phyloP scores from a whole-genome alignment of 2,888 invertebrate species.

The Stenolophus ochropezus region DNA sequence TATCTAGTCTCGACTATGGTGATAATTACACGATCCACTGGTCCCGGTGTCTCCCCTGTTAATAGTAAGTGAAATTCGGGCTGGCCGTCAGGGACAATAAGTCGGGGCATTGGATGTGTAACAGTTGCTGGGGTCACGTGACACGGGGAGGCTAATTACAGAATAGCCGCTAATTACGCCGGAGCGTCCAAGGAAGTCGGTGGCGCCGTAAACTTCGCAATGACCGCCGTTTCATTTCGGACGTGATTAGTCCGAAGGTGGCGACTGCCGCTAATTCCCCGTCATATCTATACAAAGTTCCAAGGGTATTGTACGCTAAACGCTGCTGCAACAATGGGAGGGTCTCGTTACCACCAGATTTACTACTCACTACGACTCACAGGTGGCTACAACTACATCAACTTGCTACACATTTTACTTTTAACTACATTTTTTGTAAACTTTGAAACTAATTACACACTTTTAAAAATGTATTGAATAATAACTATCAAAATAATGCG shows the following conservation, averaged over 20 bases:
- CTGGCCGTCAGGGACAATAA: conserved; percentile 69
- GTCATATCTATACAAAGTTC: conserved; percentile 28
- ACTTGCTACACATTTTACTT: too few relatives aligned
- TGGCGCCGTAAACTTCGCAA: conserved; percentile 42
- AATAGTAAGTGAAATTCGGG: conserved; percentile 59
- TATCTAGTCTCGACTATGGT: not conserved
- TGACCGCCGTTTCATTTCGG: conserved; percentile 55
- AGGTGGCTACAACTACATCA: too few relatives aligned
- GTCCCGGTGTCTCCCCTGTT: conserved; percentile 48
- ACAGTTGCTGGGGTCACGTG: conserved; percentile 69
- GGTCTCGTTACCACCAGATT: too few relatives aligned
- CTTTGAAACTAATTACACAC: too few relatives aligned
- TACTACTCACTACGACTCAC: too few relatives aligned
- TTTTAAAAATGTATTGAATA: too few relatives aligned
- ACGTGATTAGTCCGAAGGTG: conserved; percentile 51
- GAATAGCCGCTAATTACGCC: conserved; percentile 69
- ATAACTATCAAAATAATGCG: too few relatives aligned
- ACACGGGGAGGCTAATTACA: conserved; percentile 69
- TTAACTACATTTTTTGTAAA: too few relatives aligned
- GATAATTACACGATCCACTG: conserved; percentile 28
- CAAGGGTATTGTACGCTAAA: conserved; percentile 28
- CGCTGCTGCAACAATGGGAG: conserved; percentile 5
- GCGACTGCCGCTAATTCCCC: conserved; percentile 6
- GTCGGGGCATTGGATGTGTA: conserved; percentile 68
- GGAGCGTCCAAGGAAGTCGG: conserved; percentile 38